These are phyloP conservation scores for Bradypodion ventrale DNA, from an alignment of 2,797 vertebrate species.

Conservation along the genomic window DNA sequence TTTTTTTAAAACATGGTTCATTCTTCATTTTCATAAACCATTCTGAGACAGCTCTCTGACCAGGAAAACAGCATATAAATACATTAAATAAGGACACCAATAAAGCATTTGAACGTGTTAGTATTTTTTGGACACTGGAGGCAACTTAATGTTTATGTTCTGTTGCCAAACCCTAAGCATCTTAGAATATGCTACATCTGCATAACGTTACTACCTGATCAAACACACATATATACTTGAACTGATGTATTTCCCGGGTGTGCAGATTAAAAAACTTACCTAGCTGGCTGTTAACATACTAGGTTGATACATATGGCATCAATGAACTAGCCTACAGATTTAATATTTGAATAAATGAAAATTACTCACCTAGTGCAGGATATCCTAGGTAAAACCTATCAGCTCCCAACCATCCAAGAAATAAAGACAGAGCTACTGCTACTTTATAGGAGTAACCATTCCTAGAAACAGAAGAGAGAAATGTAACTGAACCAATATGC, in stretches of 20 bases:
- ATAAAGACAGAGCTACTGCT: slow-evolving; percentile 93
- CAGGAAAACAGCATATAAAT: background rate
- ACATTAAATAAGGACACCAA: too few relatives aligned
- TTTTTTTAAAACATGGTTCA: background rate
- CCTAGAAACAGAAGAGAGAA: slow-evolving; percentile 74
- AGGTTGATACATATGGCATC: background rate
- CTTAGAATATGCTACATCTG: background rate
- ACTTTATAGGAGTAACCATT: slow-evolving; percentile 96
- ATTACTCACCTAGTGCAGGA: slow-evolving; percentile 90
- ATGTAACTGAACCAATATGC: slow-evolving; percentile 48
- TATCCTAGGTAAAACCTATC: slow-evolving; percentile 98
- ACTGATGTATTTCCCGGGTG: background rate
- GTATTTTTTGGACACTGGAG: too few relatives aligned
- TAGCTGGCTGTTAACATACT: background rate
- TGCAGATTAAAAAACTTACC: background rate
- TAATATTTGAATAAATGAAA: slow-evolving; percentile 19
- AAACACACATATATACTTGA: background rate
- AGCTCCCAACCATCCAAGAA: slow-evolving; percentile 96
- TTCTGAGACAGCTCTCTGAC: background rate
- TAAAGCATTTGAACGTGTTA: background rate
- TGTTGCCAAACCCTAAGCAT: background rate
- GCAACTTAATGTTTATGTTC: too few relatives aligned
- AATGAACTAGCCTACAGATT: background rate
- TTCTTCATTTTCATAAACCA: background rate
- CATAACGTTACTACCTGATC: background rate